Evolutionary conservation across 2,888 invertebrate species (phyloP).

Genomic region (Gisinianus flammeolus): DNA sequence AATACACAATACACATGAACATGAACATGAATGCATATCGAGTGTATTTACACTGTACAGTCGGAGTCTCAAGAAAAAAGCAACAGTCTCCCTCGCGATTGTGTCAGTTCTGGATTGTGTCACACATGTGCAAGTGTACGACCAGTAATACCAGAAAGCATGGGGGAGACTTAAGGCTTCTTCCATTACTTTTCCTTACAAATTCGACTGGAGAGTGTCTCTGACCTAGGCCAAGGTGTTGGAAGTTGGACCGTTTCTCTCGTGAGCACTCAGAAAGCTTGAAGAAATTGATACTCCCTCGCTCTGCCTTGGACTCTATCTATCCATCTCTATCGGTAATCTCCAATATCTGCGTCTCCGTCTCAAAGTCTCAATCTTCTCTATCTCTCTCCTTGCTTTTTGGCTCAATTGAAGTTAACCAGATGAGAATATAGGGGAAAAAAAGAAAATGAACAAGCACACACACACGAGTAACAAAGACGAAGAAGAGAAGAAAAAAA

Average conservation of each 20-base stretch:
- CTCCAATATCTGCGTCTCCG: not conserved
- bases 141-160: not conserved
- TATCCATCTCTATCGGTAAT: not conserved
- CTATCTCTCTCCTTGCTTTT: not conserved
- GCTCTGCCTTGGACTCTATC: not conserved
- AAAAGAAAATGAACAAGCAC: not conserved
- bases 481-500: not conserved
- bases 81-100: not conserved
- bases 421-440: too few relatives aligned
- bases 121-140: not conserved
- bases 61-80: not conserved
- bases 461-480: not conserved
- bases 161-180: not conserved
- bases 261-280: too few relatives aligned
- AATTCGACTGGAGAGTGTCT: not conserved
- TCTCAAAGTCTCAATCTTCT: not conserved
- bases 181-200: not conserved
- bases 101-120: slow-evolving; percentile 17
- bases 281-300: slow-evolving; percentile 30
- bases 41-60: not conserved
- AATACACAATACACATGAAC: not conserved
- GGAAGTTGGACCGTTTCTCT: too few relatives aligned
- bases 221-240: slow-evolving; percentile 24
- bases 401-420: slow-evolving; percentile 20
- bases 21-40: too few relatives aligned